phyloP scores from a whole-genome alignment of 2,888 invertebrate genomes.

The Scaptodrosophila latifasciaeformis region DNA sequence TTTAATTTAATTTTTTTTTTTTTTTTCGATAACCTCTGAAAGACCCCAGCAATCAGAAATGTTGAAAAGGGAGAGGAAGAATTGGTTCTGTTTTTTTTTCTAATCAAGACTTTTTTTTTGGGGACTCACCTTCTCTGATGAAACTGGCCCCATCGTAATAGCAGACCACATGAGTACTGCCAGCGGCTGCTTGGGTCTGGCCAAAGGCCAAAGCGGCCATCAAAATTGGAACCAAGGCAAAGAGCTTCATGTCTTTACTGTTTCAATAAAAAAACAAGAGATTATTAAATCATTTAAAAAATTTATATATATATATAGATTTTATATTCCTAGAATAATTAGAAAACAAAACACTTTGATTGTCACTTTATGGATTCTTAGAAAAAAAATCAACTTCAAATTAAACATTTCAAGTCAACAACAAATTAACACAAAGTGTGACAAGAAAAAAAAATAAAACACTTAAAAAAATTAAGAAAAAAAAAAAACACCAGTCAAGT shows the following conservation, averaged over 20 bases:
- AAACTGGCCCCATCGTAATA: conserved; percentile 71
- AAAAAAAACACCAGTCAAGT: neutral
- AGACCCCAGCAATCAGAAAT: too few relatives aligned
- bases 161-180: conserved; percentile 59
- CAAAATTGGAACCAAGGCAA: conserved; percentile 54
- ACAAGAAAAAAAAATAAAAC: neutral
- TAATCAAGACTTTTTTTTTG: too few relatives aligned
- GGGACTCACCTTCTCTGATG: conserved; percentile 69
- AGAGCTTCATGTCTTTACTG: conserved; percentile 61
- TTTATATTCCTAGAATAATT: conserved; percentile 4
- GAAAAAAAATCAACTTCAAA: conserved; percentile 3
- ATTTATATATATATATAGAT: conserved; percentile 3
- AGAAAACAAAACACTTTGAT: conserved; percentile 8
- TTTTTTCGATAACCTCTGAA: conserved; percentile 29
- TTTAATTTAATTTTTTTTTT: too few relatives aligned
- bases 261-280: conserved; percentile 10
- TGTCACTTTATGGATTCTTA: too few relatives aligned
- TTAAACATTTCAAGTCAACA: neutral
- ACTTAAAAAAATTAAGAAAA: neutral
- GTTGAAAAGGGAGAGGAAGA: too few relatives aligned
- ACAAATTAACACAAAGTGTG: neutral
- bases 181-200: conserved; percentile 38
- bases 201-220: conserved; percentile 56
- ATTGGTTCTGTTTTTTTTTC: too few relatives aligned
- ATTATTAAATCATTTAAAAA: neutral